Evolutionary conservation across 92 coral and sea anemone genomes (phyloP).

Genomic region (Porites lobata): DNA sequence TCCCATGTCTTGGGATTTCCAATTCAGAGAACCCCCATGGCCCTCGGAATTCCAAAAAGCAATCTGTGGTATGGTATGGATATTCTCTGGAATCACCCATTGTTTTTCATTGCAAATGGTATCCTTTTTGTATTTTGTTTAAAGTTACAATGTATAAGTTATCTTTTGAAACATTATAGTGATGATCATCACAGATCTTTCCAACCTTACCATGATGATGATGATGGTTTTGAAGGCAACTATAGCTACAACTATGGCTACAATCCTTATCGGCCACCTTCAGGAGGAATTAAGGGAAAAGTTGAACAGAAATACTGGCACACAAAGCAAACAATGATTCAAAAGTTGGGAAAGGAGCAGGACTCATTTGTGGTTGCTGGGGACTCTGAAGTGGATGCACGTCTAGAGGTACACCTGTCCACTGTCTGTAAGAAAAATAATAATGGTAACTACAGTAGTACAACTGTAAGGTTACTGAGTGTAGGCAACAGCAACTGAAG

Average conservation of each 20-base stretch:
- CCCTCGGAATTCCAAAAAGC: no score
- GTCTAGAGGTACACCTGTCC: constrained; percentile 77
- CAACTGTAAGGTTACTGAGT: neutral
- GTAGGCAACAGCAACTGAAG: neutral
- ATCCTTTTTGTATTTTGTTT: neutral
- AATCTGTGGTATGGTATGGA: no score
- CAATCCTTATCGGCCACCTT: constrained; percentile 91
- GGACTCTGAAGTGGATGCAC: constrained; percentile 98
- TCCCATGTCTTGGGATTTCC: no score
- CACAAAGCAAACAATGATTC: constrained; percentile 93
- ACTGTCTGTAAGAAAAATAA: neutral
- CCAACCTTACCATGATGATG: constrained; percentile 89
- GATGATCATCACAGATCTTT: constrained; percentile 78
- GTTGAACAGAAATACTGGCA: constrained; percentile 96
- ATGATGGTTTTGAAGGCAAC: constrained; percentile 66
- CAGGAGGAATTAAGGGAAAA: constrained; percentile 91
- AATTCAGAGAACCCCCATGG: no score
- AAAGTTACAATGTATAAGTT: neutral
- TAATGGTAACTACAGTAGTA: neutral
- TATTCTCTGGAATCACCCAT: no score
- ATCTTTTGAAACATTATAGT: constrained; percentile 42
- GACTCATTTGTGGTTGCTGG: constrained; percentile 96
- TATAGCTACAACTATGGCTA: constrained; percentile 89
- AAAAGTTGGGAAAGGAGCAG: constrained; percentile 96
- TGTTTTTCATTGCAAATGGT: neutral